These are phyloP conservation scores for Drosophila borborema DNA, from an alignment of 2,888 invertebrate species.

Conservation along the genomic window DNA sequence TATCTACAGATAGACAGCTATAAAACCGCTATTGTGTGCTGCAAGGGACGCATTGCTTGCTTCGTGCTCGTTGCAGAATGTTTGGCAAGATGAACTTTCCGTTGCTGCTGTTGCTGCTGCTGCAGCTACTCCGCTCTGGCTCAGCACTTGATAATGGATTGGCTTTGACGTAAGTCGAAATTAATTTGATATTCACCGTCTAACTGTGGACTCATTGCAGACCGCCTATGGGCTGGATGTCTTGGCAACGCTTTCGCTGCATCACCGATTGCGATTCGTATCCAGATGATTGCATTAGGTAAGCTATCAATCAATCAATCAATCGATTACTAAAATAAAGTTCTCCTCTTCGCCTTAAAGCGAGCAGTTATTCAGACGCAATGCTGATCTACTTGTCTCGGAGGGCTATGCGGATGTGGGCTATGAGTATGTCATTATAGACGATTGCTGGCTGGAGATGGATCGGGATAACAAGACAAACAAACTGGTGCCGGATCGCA, in stretches of 20 bases:
- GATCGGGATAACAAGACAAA: conserved; percentile 87
- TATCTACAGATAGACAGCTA: conserved; percentile 53
- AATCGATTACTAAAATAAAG: neutral
- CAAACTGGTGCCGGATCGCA: conserved; percentile 88
- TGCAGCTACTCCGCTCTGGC: conserved; percentile 37
- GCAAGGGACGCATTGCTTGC: conserved; percentile 47
- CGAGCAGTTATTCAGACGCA: conserved; percentile 88
- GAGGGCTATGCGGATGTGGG: conserved; percentile 90
- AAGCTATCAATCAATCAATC: neutral
- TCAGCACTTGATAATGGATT: conserved; percentile 87
- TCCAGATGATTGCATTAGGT: conserved; percentile 89
- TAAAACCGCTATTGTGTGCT: conserved; percentile 39
- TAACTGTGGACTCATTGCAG: conserved; percentile 80
- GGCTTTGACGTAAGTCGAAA: conserved; percentile 80
- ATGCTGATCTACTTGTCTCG: conserved; percentile 87
- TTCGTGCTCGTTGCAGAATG: conserved; percentile 35
- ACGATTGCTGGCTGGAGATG: conserved; percentile 91
- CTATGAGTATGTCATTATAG: conserved; percentile 90
- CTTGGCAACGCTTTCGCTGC: conserved; percentile 89
- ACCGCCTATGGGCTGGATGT: conserved; percentile 90
- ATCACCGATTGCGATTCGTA: conserved; percentile 87
- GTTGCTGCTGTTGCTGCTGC: conserved; percentile 33
- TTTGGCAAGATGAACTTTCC: conserved; percentile 10
- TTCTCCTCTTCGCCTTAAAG: conserved; percentile 82
- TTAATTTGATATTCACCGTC: neutral